Evolutionary conservation across 1,140 invertebrate genomes (phyloP).

Genomic region (Mamestra configurata): DNA sequence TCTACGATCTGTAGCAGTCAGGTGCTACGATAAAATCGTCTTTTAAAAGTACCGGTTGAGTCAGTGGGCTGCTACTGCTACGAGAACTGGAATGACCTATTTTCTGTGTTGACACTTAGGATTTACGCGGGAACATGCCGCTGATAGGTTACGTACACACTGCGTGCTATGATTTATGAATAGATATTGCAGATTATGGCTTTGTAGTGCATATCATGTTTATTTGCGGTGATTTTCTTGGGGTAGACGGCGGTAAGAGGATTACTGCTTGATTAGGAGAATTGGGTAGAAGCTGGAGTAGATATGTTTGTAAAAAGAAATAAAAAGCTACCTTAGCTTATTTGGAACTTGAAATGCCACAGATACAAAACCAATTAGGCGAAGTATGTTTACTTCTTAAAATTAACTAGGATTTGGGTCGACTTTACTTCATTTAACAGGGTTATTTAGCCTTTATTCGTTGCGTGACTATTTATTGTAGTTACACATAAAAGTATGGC

Average conservation of each 20-base stretch:
- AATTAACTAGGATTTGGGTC: constrained; percentile 17
- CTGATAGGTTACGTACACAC: constrained; percentile 17
- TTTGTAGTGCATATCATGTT: neutral
- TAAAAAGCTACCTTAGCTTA: no score
- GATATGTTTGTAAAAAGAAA: no score
- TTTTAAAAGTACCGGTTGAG: constrained; percentile 34
- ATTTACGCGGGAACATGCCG: constrained; percentile 24
- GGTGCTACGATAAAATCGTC: constrained; percentile 28
- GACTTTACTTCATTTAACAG: constrained; percentile 3
- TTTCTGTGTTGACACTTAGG: constrained; percentile 32
- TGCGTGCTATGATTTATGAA: constrained; percentile 4
- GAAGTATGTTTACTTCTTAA: constrained; percentile 7
- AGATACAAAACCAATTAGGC: neutral
- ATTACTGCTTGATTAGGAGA: no score
- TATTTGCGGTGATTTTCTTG: neutral
- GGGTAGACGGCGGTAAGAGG: neutral
- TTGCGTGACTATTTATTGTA: constrained; percentile 46
- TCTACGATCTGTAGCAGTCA: constrained; percentile 33
- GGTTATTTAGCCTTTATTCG: constrained; percentile 20
- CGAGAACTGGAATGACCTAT: constrained; percentile 30
- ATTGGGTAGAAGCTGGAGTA: no score
- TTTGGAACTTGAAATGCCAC: neutral
- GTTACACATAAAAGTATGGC: constrained; percentile 38
- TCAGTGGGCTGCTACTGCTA: neutral
- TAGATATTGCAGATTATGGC: neutral